Evolutionary conservation across 1,140 invertebrate species (phyloP).

Genomic region (Solen grandis): DNA sequence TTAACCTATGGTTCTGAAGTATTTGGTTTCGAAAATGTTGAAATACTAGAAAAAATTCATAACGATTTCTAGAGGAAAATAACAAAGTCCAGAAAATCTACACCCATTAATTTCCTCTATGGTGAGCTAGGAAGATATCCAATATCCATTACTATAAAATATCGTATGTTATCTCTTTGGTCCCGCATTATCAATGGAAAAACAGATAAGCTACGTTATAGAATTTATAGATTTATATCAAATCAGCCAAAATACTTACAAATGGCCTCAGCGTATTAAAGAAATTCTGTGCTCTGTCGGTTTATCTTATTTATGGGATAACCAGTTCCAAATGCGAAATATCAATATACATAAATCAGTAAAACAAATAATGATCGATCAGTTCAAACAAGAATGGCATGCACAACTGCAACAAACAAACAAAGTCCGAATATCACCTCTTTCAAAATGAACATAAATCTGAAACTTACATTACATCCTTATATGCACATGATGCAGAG

Average conservation of each 20-base stretch:
- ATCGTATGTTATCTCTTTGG: not conserved
- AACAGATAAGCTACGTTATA: not conserved
- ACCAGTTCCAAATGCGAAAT: not conserved
- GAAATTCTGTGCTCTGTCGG: not conserved
- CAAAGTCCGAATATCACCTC: no score
- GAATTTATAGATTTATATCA: not conserved
- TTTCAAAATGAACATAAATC: no score
- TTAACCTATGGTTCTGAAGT: not conserved
- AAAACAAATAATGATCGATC: not conserved
- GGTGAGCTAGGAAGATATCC: not conserved
- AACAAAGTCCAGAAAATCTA: not conserved
- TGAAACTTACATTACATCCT: no score
- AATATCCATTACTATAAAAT: not conserved
- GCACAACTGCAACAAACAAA: no score
- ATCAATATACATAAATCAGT: not conserved
- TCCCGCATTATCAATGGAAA: not conserved
- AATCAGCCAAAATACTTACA: not conserved
- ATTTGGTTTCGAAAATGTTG: not conserved
- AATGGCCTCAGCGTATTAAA: not conserved
- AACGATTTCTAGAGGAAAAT: not conserved
- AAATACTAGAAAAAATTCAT: not conserved
- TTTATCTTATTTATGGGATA: not conserved
- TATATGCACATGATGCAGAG: no score
- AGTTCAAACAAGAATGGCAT: not conserved
- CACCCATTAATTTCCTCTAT: not conserved